These are phyloP conservation scores for Trogon surrucura DNA, from an alignment of 2,113 vertebrate genomes.

Conservation along the genomic window DNA sequence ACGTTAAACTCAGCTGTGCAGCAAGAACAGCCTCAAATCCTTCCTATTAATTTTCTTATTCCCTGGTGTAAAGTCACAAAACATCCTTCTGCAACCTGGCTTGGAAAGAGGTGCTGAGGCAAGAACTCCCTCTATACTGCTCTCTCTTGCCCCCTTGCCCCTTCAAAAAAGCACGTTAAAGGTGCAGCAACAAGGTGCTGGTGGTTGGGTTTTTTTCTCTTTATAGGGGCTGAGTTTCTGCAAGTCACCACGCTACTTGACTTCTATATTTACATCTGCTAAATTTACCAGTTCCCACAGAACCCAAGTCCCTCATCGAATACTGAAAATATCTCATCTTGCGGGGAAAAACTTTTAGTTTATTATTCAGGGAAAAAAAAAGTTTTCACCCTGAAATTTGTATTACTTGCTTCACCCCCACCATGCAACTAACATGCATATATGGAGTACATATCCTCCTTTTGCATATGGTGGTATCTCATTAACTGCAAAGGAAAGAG, in stretches of 20 bases:
- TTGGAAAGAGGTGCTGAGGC: background rate
- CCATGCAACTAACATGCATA: background rate
- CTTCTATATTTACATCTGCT: constrained; percentile 32
- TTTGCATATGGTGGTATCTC: background rate
- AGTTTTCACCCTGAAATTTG: background rate
- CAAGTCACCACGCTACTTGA: background rate
- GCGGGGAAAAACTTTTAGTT: background rate
- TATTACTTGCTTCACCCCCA: background rate
- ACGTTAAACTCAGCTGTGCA: background rate
- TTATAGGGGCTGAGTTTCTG: background rate
- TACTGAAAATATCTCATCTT: background rate
- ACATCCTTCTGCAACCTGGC: background rate
- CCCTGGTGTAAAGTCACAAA: background rate
- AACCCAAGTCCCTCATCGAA: background rate
- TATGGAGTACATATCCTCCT: background rate
- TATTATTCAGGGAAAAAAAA: background rate
- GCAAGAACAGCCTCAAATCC: background rate
- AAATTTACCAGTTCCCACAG: constrained; percentile 30
- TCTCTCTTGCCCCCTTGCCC: background rate
- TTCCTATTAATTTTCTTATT: background rate
- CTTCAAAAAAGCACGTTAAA: background rate
- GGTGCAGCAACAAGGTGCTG: background rate
- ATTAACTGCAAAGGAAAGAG: background rate
- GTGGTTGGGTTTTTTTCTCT: background rate
- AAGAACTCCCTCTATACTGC: background rate